A percentile compares a stretch with the other conserved stretches of the same genome.
Evolutionary conservation across 2,888 invertebrate species (phyloP).

Genomic region (Dasysyrphus tricinctus): DNA sequence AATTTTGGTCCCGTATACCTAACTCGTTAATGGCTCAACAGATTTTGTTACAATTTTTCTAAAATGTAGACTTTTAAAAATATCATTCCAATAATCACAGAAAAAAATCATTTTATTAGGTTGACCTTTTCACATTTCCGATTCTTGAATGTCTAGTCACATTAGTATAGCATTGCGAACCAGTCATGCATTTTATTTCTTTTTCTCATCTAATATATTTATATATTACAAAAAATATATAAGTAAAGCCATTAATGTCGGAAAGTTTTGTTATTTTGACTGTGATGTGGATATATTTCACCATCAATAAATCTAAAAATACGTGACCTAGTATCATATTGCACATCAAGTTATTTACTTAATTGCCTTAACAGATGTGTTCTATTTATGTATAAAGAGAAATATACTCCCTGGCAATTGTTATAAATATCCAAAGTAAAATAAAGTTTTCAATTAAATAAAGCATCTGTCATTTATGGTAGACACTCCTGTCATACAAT

Average conservation of each 20-base stretch:
- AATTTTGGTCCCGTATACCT: too few relatives aligned
- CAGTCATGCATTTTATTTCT: too few relatives aligned
- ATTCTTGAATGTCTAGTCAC: too few relatives aligned
- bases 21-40: too few relatives aligned
- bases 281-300: slow-evolving; percentile 9
- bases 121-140: too few relatives aligned
- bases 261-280: background rate
- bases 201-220: too few relatives aligned
- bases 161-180: too few relatives aligned
- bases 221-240: background rate
- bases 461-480: slow-evolving; percentile 13
- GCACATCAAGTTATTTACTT: slow-evolving; percentile 26
- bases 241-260: background rate
- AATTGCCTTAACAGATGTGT: slow-evolving; percentile 8
- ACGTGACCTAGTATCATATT: slow-evolving; percentile 33
- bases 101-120: too few relatives aligned
- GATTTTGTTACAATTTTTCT: too few relatives aligned
- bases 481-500: too few relatives aligned
- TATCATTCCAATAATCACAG: too few relatives aligned
- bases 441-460: slow-evolving; percentile 15
- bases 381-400: slow-evolving; percentile 16
- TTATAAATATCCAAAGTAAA: background rate
- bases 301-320: slow-evolving; percentile 15
- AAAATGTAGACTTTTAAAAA: too few relatives aligned
- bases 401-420: background rate